Base-by-base conservation (phyloP, 2,888 invertebrate genomes). In the Aspidiotus destructor region DNA sequence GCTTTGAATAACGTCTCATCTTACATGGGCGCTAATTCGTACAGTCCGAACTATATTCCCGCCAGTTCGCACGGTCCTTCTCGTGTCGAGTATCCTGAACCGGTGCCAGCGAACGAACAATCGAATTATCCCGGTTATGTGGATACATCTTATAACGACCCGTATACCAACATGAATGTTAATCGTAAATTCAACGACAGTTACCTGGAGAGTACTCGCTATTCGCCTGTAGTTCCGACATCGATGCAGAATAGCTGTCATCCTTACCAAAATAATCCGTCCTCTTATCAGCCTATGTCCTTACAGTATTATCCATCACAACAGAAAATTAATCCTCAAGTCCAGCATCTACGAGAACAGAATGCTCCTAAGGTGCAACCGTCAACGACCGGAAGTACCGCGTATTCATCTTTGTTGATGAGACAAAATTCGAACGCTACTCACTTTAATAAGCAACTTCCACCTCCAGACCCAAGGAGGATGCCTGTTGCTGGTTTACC, bases 1-100 rank as follows among this genome's bases (percentile, higher is more conserved):
- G 64, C 68, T 9, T 70, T 68, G 17, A 68, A 62, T 62, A 28
- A 70, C 61, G 57, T 55, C 60, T 1, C 28, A 28, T 15, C 62
- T 40, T 53, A 69, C 65, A 13, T 53, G n/a, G 48, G 57, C 54
- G 58, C 67, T 8, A 57, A 69, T 60, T 16, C 70, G 2, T 65
- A 68, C n/a, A 62, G 65, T 65, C 68, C 65, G 10, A 67, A 58
- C 44, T 67, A 67, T 48, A 67, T 67, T 44, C 67, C 67, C 9
- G 67, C 67, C n/a, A 67, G 67, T 48, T 67, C 67, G 3, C 48
- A 41, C 41, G 53, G 54, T 10, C 11, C 10, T 7, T 53, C 41
- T 48, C 16, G 58, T 13, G 48, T 41, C 60, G 67, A 67, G 9
- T 60, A 67, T 41, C 67, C 67, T 28, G 67, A 67, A 44, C 60